Conservation (phyloP, 2,113 vertebrate genomes). For the Clinocottus analis region DNA sequence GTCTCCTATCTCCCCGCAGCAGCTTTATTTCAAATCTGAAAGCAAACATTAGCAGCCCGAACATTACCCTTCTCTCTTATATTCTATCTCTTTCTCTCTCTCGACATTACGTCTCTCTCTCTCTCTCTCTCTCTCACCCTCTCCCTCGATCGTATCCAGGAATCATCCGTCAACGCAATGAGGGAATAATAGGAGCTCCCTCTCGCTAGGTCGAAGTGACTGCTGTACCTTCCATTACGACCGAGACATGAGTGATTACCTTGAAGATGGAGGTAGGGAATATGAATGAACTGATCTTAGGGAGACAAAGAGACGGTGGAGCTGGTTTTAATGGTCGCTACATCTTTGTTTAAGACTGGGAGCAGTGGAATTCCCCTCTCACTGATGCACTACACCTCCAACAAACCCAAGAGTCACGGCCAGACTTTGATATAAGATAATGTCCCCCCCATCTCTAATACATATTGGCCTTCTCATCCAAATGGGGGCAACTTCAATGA, state of each 20-base stretch:
- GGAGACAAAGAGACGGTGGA: slow-evolving; percentile 22
- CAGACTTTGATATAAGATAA: slow-evolving; percentile 44
- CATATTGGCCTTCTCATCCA: slow-evolving; percentile 50
- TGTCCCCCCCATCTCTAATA: slow-evolving; percentile 22
- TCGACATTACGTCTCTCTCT: slow-evolving; percentile 22
- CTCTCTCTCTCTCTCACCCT: slow-evolving; percentile 6
- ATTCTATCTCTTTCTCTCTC: slow-evolving; percentile 50
- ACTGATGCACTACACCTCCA: slow-evolving; percentile 8
- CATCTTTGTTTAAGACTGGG: slow-evolving; percentile 25
- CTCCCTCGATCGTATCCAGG: slow-evolving; percentile 56
- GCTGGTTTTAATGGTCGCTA: slow-evolving; percentile 8
- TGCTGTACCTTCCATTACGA: slow-evolving; percentile 73
- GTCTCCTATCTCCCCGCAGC: slow-evolving; percentile 54
- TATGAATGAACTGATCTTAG: slow-evolving; percentile 64
- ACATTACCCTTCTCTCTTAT: slow-evolving; percentile 57
- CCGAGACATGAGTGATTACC: slow-evolving; percentile 71
- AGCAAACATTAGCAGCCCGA: slow-evolving; percentile 73
- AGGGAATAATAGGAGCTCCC: slow-evolving; percentile 76
- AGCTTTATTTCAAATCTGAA: slow-evolving; percentile 77
- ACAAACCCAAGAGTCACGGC: slow-evolving; percentile 10
- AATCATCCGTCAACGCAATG: slow-evolving; percentile 75
- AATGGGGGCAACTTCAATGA: slow-evolving; percentile 43
- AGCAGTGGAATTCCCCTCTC: slow-evolving; percentile 31
- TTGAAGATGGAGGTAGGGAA: slow-evolving; percentile 54
- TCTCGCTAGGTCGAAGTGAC: slow-evolving; percentile 67